These are phyloP conservation scores for Melitaea athalia DNA, from an alignment of 2,888 invertebrate genomes.

Conservation along the genomic window DNA sequence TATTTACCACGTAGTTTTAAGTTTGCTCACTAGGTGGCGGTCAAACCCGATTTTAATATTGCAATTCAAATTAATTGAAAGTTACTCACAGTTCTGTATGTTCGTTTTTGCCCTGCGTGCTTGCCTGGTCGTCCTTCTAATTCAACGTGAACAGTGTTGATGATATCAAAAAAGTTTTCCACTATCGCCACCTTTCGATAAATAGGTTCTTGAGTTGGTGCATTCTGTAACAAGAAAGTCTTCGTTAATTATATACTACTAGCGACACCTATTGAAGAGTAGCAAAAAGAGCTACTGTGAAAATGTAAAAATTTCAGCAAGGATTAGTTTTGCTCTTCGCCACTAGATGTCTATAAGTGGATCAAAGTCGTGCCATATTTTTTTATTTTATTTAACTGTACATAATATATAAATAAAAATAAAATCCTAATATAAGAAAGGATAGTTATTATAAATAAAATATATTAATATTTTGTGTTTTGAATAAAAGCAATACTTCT, in stretches of 20 bases:
- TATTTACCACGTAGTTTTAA: neutral
- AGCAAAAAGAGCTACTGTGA: neutral
- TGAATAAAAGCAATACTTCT: neutral
- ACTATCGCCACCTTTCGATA: constrained; percentile 97
- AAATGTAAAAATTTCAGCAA: neutral
- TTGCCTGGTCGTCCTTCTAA: constrained; percentile 95
- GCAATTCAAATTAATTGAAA: neutral
- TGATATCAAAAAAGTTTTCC: constrained; percentile 98
- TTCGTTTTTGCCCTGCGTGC: constrained; percentile 98
- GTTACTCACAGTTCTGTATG: constrained; percentile 94
- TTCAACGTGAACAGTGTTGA: constrained; percentile 97
- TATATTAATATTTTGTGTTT: too few relatives aligned
- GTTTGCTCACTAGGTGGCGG: constrained; percentile 37
- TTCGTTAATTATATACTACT: neutral
- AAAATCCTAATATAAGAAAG: neutral
- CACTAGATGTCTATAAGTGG: constrained; percentile 41
- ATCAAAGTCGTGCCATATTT: neutral
- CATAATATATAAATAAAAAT: neutral
- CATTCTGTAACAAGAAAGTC: constrained; percentile 83
- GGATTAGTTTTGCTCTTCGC: constrained; percentile 38
- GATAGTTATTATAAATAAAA: too few relatives aligned
- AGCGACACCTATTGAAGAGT: constrained; percentile 48
- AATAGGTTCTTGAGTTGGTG: constrained; percentile 86
- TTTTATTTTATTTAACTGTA: neutral
- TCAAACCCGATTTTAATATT: neutral